Conservation (phyloP, 2,113 vertebrate species). For the Rhinichthys klamathensis region DNA sequence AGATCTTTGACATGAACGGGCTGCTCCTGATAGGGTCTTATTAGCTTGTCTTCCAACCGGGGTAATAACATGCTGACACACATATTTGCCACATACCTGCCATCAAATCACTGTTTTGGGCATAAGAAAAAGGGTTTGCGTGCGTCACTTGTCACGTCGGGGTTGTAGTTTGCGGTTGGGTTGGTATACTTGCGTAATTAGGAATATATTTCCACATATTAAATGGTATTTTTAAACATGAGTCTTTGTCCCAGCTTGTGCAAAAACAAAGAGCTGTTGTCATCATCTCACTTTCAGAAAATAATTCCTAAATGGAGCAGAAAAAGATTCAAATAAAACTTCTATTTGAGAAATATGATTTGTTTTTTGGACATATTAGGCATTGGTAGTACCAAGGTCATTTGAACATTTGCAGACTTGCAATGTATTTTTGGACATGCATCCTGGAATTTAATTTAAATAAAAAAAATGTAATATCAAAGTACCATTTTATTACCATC, state of each 20-base stretch:
- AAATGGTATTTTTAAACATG: slow-evolving; percentile 19
- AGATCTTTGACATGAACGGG: slow-evolving; percentile 65
- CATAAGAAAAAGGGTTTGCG: background rate
- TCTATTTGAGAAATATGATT: too few relatives aligned
- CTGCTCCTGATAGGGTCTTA: slow-evolving; percentile 64
- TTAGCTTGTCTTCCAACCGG: slow-evolving; percentile 73
- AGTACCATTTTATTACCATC: too few relatives aligned
- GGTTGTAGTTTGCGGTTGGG: slow-evolving; percentile 47
- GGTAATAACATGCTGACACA: slow-evolving; percentile 69
- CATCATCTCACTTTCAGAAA: background rate
- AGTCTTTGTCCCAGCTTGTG: slow-evolving; percentile 10
- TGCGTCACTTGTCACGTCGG: slow-evolving; percentile 41
- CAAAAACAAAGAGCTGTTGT: slow-evolving; percentile 1
- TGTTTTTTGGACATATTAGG: too few relatives aligned
- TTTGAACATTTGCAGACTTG: too few relatives aligned
- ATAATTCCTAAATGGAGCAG: background rate
- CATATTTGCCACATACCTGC: slow-evolving; percentile 51
- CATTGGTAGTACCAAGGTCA: too few relatives aligned
- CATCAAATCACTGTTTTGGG: slow-evolving; percentile 66
- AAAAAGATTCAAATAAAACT: too few relatives aligned
- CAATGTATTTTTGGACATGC: too few relatives aligned
- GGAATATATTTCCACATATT: slow-evolving; percentile 26
- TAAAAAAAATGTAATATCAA: too few relatives aligned
- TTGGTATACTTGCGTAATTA: slow-evolving; percentile 31
- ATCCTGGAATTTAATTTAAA: too few relatives aligned